Conservation (phyloP, 2,888 invertebrate genomes). For the Athalia cordata region DNA sequence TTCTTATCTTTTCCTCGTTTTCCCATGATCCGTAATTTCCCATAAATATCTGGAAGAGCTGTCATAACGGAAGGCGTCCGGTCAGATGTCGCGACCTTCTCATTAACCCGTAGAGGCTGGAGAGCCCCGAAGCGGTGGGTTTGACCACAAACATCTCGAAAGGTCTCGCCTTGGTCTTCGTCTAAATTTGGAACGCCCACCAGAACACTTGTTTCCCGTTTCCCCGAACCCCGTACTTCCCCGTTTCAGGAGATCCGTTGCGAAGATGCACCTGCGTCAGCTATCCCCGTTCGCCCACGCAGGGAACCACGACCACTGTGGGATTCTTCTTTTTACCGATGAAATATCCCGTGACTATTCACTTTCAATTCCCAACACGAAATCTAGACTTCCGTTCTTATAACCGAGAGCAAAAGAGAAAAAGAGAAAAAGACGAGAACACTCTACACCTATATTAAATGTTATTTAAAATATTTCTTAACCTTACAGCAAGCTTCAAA, state of each 20-base stretch:
- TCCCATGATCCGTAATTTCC: constrained; percentile 67
- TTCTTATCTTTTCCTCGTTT: constrained; percentile 49
- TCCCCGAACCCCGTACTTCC: constrained; percentile 37
- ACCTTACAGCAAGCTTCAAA: neutral
- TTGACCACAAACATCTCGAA: constrained; percentile 67
- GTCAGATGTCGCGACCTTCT: constrained; percentile 68
- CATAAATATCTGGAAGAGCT: constrained; percentile 65
- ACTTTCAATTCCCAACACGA: constrained; percentile 50
- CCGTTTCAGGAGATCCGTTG: constrained; percentile 55
- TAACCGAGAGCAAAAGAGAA: neutral
- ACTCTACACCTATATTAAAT: too few species aligned
- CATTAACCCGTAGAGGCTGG: constrained; percentile 62
- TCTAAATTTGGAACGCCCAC: constrained; percentile 68
- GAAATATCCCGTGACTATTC: constrained; percentile 22
- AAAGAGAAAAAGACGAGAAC: too few species aligned
- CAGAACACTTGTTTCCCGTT: constrained; percentile 55
- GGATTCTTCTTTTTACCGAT: constrained; percentile 49
- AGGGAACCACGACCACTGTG: constrained; percentile 50
- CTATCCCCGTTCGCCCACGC: constrained; percentile 57
- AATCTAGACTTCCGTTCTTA: constrained; percentile 63
- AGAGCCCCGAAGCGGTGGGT: constrained; percentile 54
- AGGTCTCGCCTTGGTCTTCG: constrained; percentile 50
- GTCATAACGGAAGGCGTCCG: constrained; percentile 68
- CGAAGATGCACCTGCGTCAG: constrained; percentile 65
- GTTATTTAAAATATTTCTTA: neutral